Evolutionary conservation across 1,140 invertebrate species (phyloP).

Genomic region (Cyrtorhinus lividipennis): DNA sequence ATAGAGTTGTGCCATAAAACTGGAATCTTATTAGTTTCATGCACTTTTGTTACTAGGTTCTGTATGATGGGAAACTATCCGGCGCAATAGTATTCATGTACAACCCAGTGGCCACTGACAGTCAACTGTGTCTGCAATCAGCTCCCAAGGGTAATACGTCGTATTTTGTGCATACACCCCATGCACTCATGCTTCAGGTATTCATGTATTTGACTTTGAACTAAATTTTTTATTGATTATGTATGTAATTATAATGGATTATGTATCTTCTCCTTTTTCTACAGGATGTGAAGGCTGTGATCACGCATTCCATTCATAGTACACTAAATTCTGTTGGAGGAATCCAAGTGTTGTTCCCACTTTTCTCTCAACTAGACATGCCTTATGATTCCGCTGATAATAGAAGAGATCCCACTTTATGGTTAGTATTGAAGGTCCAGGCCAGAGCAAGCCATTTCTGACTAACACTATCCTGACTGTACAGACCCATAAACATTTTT

Average conservation of each 20-base stretch:
- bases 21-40: too few species aligned
- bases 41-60: constrained; percentile 53
- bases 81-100: constrained; percentile 98
- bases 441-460: too few species aligned
- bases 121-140: constrained; percentile 93
- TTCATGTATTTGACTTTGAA: background rate
- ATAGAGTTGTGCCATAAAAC: too few species aligned
- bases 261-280: constrained; percentile 30
- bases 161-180: constrained; percentile 97
- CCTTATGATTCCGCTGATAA: constrained; percentile 65
- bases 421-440: constrained; percentile 43
- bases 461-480: too few species aligned
- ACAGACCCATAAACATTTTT: too few species aligned
- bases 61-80: constrained; percentile 96
- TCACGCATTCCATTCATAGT: constrained; percentile 97
- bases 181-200: constrained; percentile 95
- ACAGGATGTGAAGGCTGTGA: constrained; percentile 96
- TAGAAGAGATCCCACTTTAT: constrained; percentile 70
- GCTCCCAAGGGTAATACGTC: constrained; percentile 91
- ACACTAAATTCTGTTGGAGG: constrained; percentile 98
- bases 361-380: constrained; percentile 95
- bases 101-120: constrained; percentile 96
- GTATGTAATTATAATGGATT: background rate
- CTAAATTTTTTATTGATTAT: background rate
- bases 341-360: constrained; percentile 93